Percentiles rank a stretch among this genome's conserved stretches.
Conservation (phyloP, 2,797 vertebrate species). For the Aldrovandia affinis region DNA sequence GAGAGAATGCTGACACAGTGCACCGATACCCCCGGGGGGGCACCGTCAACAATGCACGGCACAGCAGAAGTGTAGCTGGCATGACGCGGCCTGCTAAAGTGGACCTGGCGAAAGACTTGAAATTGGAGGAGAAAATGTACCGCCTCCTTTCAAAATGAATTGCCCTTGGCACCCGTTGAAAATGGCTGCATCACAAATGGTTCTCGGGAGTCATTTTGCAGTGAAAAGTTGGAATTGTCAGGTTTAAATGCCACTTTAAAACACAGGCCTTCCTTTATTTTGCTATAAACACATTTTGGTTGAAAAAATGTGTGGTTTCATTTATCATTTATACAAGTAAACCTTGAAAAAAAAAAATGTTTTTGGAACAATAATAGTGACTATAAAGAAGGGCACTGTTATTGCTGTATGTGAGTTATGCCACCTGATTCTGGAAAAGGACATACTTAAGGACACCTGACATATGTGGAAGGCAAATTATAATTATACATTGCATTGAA, state of each 20-base stretch:
- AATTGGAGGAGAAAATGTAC: neutral
- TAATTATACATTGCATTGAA: neutral
- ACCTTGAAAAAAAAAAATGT: neutral
- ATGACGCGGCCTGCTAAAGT: neutral
- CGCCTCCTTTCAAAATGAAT: neutral
- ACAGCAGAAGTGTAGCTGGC: neutral
- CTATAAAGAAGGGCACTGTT: neutral
- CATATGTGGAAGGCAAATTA: neutral
- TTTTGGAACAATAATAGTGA: neutral
- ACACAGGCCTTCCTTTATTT: neutral
- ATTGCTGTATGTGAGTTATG: neutral
- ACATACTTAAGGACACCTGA: neutral
- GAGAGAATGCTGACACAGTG: conserved; percentile 4
- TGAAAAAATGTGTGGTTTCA: neutral
- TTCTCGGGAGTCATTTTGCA: neutral
- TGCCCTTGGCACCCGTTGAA: neutral
- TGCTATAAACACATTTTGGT: neutral
- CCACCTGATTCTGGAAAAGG: neutral
- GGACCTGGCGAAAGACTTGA: neutral
- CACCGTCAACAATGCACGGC: neutral
- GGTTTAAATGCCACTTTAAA: neutral
- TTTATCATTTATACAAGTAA: neutral
- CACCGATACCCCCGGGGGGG: neutral
- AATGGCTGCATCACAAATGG: neutral
- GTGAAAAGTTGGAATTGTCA: neutral